Evolutionary conservation across 2,888 invertebrate species (phyloP), one percentile per base, ranked within the genome.

Genomic region (Phyllotreta striolata): DNA sequence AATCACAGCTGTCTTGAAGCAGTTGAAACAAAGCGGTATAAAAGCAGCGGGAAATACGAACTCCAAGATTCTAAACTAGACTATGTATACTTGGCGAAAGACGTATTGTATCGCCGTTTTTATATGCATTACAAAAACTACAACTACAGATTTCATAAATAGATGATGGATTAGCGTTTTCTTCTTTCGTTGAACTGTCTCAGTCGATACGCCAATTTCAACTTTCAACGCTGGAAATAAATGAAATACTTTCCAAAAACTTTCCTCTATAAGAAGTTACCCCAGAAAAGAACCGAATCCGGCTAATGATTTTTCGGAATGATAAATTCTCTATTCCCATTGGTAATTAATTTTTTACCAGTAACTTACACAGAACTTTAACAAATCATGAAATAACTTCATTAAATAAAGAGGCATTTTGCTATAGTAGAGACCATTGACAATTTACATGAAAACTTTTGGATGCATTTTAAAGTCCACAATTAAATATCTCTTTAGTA

Each of bases 41-140:
- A 78, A 78, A 80, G 76, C 80, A 78, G 80, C 80, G 79, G 79
- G 79, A 79, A 80, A 79, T 80, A 79, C 79, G 77, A 80, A 80
- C 76, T 77, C 73, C 78, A 77, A 78, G 77, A 75, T 76, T 77
- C 77, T 78, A 78, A 24, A 80, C 78, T 76, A 79, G 78, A 75
- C 75, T 72, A 72, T 76, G n/a, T n/a, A 77, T 24, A 24, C 76
- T 78, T 76, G 75, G 76, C 75, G 72, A 73, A 77, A 76, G 78
- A 75, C 72, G 75, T 74, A 78, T 78, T 78, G 77, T 79, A 73
- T 76, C 69, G 39, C 13, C 35, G 52, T 71, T 78, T 78, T 77
- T 75, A 76, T 75, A 57, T 39, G 75, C 73, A 73, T 75, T 76
- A 78, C 73, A 79, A 79, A 78, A 80, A 78, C 77, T 75, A 74